Percentiles rank a stretch among this genome's conserved stretches.
Evolutionary conservation across 2,797 vertebrate genomes (phyloP).

Genomic region (Mormyrops attenuatus): DNA sequence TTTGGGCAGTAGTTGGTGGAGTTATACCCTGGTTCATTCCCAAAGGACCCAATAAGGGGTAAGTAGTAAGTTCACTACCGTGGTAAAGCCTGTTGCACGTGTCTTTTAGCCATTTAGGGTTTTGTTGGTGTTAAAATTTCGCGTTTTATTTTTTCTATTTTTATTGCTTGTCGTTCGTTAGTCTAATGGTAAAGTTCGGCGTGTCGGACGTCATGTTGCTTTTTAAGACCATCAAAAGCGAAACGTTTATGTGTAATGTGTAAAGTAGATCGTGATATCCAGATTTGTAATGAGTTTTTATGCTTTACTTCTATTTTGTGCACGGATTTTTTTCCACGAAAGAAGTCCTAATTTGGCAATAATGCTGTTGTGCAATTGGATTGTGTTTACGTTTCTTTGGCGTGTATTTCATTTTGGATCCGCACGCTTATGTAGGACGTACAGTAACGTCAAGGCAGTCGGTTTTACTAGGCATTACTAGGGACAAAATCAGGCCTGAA

Average conservation of each 20-base stretch:
- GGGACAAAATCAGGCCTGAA: background rate
- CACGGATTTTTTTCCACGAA: background rate
- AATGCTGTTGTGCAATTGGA: background rate
- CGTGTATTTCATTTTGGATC: background rate
- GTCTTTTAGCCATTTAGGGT: background rate
- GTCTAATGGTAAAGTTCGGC: background rate
- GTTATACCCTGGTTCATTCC: slow-evolving; percentile 85
- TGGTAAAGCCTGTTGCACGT: background rate
- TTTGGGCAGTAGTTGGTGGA: slow-evolving; percentile 82
- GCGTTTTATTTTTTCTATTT: background rate
- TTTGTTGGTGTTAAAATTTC: background rate
- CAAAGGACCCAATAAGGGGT: slow-evolving; percentile 93
- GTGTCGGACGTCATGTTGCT: background rate
- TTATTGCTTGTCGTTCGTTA: background rate
- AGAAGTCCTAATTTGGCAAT: background rate
- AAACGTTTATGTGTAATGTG: background rate
- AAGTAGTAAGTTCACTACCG: slow-evolving; percentile 50
- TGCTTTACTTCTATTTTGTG: background rate
- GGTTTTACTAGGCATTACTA: too few species aligned
- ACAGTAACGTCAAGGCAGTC: background rate
- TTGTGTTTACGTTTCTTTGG: background rate
- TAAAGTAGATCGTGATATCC: background rate
- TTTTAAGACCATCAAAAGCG: background rate
- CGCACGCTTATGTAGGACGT: background rate
- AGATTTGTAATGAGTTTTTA: background rate